Conservation (phyloP, 2,113 vertebrate species). For the Fulica atra region DNA sequence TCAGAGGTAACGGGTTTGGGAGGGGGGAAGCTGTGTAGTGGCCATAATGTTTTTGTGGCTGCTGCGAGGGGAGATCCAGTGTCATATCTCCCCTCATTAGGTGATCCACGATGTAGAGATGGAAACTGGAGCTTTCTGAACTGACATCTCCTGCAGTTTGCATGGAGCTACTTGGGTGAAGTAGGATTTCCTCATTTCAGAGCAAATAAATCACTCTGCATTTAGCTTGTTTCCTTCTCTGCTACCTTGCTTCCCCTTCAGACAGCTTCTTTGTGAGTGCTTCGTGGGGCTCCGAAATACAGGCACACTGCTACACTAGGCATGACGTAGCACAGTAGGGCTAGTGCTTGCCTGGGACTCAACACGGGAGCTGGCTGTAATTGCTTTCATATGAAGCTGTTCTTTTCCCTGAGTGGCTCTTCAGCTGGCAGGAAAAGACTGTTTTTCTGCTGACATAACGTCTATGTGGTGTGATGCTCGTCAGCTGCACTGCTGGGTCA, state of each 20-base stretch:
- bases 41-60: not conserved
- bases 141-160: not conserved
- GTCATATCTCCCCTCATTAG: not conserved
- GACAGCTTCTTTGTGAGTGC: not conserved
- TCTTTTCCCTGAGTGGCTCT: not conserved
- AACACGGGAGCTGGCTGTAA: not conserved
- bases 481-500: not conserved
- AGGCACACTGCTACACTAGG: not conserved
- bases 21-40: not conserved
- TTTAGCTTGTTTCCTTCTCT: not conserved
- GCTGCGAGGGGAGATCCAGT: too few species aligned
- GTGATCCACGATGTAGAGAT: accelerated
- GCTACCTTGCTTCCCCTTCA: not conserved
- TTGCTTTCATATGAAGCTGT: not conserved
- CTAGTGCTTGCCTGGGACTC: not conserved
- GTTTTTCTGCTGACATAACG: not conserved
- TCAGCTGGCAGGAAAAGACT: not conserved
- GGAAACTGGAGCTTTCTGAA: not conserved
- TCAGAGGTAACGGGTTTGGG: accelerated
- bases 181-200: not conserved
- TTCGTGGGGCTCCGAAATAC: not conserved
- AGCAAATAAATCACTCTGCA: not conserved
- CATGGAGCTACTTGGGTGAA: not conserved
- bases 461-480: not conserved
- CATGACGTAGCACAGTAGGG: not conserved